Base-by-base conservation (phyloP, 2,797 vertebrate species). In the Eidolon dupreanum region DNA sequence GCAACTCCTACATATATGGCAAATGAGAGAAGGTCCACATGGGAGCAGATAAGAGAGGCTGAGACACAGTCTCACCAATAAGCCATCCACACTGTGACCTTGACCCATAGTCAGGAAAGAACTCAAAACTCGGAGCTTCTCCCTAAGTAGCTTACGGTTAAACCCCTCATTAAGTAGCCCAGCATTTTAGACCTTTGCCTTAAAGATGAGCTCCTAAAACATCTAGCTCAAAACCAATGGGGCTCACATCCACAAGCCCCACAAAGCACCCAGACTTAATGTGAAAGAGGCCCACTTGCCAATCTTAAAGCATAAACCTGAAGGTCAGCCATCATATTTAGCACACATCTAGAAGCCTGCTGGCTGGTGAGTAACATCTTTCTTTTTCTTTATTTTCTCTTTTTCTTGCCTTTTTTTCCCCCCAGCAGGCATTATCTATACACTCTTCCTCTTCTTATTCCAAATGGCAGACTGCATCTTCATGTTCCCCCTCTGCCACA, bases 41-140 rank as follows among this genome's bases (percentile, higher is more conserved):
- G 9, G 31, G 63, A 31, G 66, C 43, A 5, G 22, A 31, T 10
- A 41, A 46, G 65, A 93, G 31, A 46, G 46, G 57, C 43, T 17
- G 9, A n/a, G 49, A 31, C 46, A 17, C 31, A 17, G 11, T 36
- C 57, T 78, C 28, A 53, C 13, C 33, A 41, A 1, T 11, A 63
- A 51, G 7, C 41, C n/a, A 57, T 22, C 33, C 11, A 20, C 0
- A 0, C 7, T 0, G 49, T 8, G 20, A 26, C 70, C 46, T 68
- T 8, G 20, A 26, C 70, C 46, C 78, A 9, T 11, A 0, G 6
- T 53, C 1, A 2, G 79, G 9, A 61, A 15, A 5, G 12, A 53
- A 8, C 28, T 63, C 74, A 28, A 71, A 43, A 33, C 22, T 75
- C 15, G 4, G 31, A 57, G 20, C 46, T 43, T 22, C 31, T 55